Conservation (phyloP, 2,888 invertebrate genomes). For the Pristionchus exspectatus region DNA sequence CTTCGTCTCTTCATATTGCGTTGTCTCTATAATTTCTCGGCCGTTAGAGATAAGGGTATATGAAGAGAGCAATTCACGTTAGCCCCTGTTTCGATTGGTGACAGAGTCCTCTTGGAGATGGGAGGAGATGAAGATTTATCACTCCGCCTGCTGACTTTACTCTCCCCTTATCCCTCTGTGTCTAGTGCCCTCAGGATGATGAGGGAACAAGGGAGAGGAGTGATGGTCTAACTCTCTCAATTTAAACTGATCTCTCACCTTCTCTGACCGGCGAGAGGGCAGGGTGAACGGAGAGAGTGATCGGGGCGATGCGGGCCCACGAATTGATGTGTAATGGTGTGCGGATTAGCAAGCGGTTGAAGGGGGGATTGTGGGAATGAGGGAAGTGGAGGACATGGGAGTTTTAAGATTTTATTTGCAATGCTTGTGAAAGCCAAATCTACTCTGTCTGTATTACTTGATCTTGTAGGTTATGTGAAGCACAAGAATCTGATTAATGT, state of each 20-base stretch:
- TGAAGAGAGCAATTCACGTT: neutral
- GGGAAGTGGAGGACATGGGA: constrained; percentile 14
- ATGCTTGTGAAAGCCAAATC: too few relatives aligned
- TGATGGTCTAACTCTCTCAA: constrained; percentile 10
- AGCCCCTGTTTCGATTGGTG: neutral
- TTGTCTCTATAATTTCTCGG: neutral
- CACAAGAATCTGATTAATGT: too few relatives aligned
- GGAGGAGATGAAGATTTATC: constrained; percentile 42
- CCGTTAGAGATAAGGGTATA: neutral
- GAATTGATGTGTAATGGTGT: constrained; percentile 28
- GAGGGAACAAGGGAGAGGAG: constrained; percentile 45
- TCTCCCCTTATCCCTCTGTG: neutral
- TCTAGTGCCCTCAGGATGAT: neutral
- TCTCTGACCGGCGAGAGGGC: neutral
- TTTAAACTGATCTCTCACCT: too few relatives aligned
- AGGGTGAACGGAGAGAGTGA: neutral
- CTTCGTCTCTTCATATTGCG: neutral
- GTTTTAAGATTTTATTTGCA: neutral
- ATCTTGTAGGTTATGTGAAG: too few relatives aligned
- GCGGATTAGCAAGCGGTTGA: constrained; percentile 12
- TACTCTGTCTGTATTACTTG: too few relatives aligned
- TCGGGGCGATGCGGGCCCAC: neutral
- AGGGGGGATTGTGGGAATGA: neutral
- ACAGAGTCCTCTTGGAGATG: neutral
- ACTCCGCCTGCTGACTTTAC: neutral